Evolutionary conservation across 2,113 vertebrate species (phyloP), one percentile per base, ranked within the genome.

Genomic region (Semnornis frantzii): DNA sequence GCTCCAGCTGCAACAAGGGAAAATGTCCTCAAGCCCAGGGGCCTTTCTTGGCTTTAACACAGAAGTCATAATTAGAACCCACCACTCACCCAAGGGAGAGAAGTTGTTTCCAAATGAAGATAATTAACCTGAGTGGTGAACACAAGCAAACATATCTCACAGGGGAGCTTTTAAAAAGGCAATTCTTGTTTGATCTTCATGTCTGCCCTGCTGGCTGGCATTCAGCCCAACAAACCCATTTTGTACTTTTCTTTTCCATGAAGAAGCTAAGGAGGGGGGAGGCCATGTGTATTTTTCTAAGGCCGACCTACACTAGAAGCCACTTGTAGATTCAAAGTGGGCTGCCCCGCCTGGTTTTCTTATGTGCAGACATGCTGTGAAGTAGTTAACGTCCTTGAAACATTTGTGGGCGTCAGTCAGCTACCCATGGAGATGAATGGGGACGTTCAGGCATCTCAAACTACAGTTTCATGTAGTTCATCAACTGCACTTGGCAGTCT

Each of bases 371-470:
- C 85, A 30, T 2, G 76, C 95, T 91, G 93, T 30, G 91, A 94
- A 92, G 94, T 17, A 77, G 85, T 91, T 86, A 57, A 86, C 2
- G 54, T 63, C 89, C 91, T 71, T 39, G 68, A 63, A 94, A 54
- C 4, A 9, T 64, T 71, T 68, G 93, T 92, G 85, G 93, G 95
- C 31, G 69, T 74, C 76, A 64, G 44, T 54, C 63, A 57, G 79
- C 79, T 93, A 87, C 91, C 91, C 0, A 20, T 5, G 24, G 91
- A 63, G 93, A 71, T 92, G 87, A 96, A 93, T 64, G 79, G 91
- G 82, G 76, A 92, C 39, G 1, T 81, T 87, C 39, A 46, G 58
- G 79, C 85, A 57, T 60, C 93, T 87, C 5, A 2, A 52, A 5
- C 58, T 71, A 6, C 30, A n/a, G 60, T 64, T 87, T 48, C 44